Percentiles rank a stretch among this genome's conserved stretches.
These are phyloP conservation scores for Selene dorsalis DNA, from an alignment of 2,797 vertebrate genomes.

Conservation along the genomic window DNA sequence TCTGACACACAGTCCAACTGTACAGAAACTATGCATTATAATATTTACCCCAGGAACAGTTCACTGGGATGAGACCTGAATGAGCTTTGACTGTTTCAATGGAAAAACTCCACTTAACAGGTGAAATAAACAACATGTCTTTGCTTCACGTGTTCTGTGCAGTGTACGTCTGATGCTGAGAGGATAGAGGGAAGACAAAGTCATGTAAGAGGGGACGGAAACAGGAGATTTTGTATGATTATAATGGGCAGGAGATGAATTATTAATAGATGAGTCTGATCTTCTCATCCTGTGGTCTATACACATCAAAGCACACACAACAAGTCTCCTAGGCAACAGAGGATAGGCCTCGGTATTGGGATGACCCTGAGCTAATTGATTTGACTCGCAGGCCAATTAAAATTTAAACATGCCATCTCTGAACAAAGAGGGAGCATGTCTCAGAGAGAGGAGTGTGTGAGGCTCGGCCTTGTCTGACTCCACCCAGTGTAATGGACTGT, in stretches of 20 bases:
- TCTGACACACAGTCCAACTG: not conserved
- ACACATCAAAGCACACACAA: conserved; percentile 22
- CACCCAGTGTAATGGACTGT: not conserved
- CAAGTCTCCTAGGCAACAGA: not conserved
- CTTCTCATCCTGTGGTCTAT: conserved; percentile 49
- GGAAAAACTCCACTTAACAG: not conserved
- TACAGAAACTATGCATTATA: not conserved
- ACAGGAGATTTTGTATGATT: conserved; percentile 15
- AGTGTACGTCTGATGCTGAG: not conserved
- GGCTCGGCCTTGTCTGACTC: no score
- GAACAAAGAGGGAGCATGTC: not conserved
- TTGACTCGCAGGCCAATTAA: conserved; percentile 40
- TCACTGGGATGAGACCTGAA: not conserved
- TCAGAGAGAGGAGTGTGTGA: not conserved
- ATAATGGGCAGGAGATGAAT: conserved; percentile 58
- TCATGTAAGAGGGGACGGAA: not conserved
- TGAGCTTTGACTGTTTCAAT: not conserved
- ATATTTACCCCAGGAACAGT: not conserved
- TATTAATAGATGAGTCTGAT: conserved; percentile 58
- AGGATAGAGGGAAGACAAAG: not conserved
- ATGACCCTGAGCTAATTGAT: conserved; percentile 12
- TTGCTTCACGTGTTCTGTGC: conserved; percentile 7
- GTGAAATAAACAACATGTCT: not conserved
- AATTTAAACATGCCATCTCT: conserved; percentile 38
- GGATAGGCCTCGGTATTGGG: conserved; percentile 6